Conservation (phyloP, 1,140 invertebrate genomes). For the Diprion similis region DNA sequence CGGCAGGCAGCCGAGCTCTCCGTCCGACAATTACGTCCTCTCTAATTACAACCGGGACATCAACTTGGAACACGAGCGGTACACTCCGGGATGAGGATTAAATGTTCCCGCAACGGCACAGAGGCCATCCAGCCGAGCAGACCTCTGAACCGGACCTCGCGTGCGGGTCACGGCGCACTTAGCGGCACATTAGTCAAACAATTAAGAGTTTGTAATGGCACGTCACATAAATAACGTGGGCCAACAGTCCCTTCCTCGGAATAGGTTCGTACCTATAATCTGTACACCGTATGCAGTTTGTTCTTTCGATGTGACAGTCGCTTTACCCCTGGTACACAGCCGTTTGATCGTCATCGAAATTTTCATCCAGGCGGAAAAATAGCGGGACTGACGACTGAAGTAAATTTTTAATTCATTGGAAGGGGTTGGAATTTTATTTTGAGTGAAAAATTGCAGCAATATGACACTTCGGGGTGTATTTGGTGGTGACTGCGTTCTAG, state of each 20-base stretch:
- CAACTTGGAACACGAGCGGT: not conserved
- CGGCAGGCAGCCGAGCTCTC: not conserved
- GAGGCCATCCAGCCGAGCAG: not conserved
- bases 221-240: constrained; percentile 59
- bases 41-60: constrained; percentile 5
- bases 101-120: not conserved
- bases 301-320: too few relatives aligned
- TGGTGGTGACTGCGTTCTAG: too few relatives aligned
- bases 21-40: constrained; percentile 2
- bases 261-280: constrained; percentile 11
- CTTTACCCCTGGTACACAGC: too few relatives aligned
- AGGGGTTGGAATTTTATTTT: too few relatives aligned
- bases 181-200: constrained; percentile 58
- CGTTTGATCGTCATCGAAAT: too few relatives aligned
- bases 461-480: too few relatives aligned
- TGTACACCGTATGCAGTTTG: too few relatives aligned
- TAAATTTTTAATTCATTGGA: too few relatives aligned
- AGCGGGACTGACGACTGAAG: too few relatives aligned
- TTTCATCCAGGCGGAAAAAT: too few relatives aligned
- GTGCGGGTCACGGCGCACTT: constrained; percentile 28
- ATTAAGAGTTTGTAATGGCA: constrained; percentile 59
- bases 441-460: too few relatives aligned
- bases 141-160: constrained; percentile 21
- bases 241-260: constrained; percentile 26
- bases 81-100: not conserved